These are phyloP conservation scores for Ianthella basta DNA, from an alignment of 37 sponge, comb jelly and placozoan species.

Conservation along the genomic window DNA sequence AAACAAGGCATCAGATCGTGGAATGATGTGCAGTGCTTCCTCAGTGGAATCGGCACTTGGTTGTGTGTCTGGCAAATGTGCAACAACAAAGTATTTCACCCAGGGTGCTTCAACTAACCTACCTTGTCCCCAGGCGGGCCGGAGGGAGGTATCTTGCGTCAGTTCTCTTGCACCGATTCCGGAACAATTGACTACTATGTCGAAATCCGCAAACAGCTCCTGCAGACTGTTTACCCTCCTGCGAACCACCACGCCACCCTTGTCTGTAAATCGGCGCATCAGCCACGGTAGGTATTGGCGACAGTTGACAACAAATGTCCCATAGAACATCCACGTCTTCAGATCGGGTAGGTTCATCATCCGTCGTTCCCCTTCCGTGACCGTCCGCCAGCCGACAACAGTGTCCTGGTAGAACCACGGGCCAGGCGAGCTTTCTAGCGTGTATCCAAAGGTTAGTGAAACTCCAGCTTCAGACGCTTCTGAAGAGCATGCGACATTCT, in stretches of 20 bases:
- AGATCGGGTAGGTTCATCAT: neutral
- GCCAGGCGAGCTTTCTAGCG: neutral
- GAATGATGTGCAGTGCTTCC: slow-evolving; percentile 24
- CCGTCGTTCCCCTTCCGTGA: neutral
- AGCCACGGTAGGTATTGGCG: slow-evolving; percentile 48
- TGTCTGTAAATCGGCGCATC: neutral
- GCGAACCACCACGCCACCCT: slow-evolving; percentile 18
- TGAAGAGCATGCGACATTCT: neutral
- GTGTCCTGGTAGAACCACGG: neutral
- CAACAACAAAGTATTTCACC: slow-evolving; percentile 30
- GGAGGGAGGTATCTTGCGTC: slow-evolving; percentile 21
- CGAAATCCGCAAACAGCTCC: slow-evolving; percentile 5
- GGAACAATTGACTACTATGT: slow-evolving; percentile 63
- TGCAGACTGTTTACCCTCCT: slow-evolving; percentile 4
- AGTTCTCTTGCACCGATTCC: slow-evolving; percentile 54
- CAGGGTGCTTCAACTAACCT: slow-evolving; percentile 41
- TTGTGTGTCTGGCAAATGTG: neutral
- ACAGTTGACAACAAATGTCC: slow-evolving; percentile 20
- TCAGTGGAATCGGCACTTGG: neutral
- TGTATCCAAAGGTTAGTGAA: neutral
- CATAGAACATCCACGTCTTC: slow-evolving; percentile 5
- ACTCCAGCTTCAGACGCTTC: slow-evolving; percentile 5
- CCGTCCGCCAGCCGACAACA: neutral
- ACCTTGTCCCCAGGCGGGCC: slow-evolving; percentile 48
- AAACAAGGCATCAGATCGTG: neutral